Evolutionary conservation across 2,797 vertebrate genomes (phyloP), one percentile per base, ranked within the genome.

Genomic region (Spinus olivaceus): DNA sequence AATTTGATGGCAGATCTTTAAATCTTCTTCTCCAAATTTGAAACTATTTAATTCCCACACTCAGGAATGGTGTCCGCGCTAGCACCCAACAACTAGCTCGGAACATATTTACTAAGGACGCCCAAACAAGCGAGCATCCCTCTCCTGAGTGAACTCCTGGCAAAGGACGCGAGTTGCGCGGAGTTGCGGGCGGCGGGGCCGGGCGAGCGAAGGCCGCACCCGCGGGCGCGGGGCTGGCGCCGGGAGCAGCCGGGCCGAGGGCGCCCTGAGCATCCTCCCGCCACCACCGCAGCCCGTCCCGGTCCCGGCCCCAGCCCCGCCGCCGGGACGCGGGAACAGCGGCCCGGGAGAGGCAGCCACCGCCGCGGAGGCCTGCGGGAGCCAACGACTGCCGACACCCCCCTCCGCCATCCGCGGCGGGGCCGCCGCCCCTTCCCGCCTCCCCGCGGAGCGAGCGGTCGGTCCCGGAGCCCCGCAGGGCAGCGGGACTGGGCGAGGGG

Each of bases 11-110:
- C 18, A 39, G n/a, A 39, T 10, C 21, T 70, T 39, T 8, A 53
- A 73, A 33, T 8, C 0, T 2, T 14, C 33, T 63, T 25, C 19
- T 27, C n/a, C 51, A 12, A 27, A 60, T 3, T 0, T 1, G 6
- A 39, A 46, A 16, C 28, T 27, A 5, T 21, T 54, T 7, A 9
- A 19, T 12, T 23, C 30, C 24, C 7, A 6, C 30, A 8, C 2
- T 12, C 20, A 5, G 14, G 30, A 32, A 15, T 0, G 13, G 3
- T 2, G 12, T 4, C 28, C 27, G 1, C 0, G 15, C 77, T 4
- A 13, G 15, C 1, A 14, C 19, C 3, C 32, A 33, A 2, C 2
- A 7, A 9, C 46, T 0, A 6, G 9, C 23, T 30, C 35, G 4
- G 32, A 15, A 4, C 11, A 0, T 2, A 4, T 28, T 61, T 6